Evolutionary conservation across 2,113 vertebrate species (phyloP).

Genomic region (Bambusicola thoracicus): DNA sequence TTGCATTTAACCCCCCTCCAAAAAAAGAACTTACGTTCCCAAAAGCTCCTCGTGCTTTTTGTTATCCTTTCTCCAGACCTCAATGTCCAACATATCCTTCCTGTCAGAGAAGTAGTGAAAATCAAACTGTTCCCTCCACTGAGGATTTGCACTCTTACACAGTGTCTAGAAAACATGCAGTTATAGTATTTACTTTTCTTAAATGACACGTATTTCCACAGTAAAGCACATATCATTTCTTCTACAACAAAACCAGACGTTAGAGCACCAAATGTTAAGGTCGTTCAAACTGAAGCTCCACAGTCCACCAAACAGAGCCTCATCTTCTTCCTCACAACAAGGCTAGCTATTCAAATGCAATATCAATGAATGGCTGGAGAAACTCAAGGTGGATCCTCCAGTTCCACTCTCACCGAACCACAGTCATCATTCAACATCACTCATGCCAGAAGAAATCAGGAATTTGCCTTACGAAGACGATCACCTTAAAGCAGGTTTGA

Average conservation of each 20-base stretch:
- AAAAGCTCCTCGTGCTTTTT: slow-evolving; percentile 90
- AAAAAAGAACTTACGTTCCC: slow-evolving; percentile 86
- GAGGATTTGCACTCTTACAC: slow-evolving; percentile 93
- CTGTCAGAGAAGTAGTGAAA: slow-evolving; percentile 97
- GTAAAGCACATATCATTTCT: slow-evolving; percentile 63
- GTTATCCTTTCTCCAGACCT: slow-evolving; percentile 90
- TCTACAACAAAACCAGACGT: slow-evolving; percentile 2
- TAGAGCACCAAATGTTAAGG: not conserved
- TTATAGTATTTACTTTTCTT: slow-evolving; percentile 80
- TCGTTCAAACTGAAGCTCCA: not conserved
- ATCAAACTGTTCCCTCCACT: slow-evolving; percentile 98
- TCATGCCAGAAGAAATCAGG: not conserved
- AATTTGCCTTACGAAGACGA: not conserved
- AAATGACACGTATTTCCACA: slow-evolving; percentile 61
- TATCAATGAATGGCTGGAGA: not conserved
- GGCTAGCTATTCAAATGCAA: not conserved
- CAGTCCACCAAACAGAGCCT: not conserved
- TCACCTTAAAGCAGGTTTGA: not conserved
- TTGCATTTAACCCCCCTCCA: not conserved
- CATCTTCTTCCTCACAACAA: not conserved
- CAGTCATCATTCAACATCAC: not conserved
- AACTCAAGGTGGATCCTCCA: not conserved
- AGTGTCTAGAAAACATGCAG: slow-evolving; percentile 89
- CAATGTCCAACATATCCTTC: slow-evolving; percentile 92
- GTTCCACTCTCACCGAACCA: not conserved